phyloP scores from a whole-genome alignment of 2,797 vertebrate genomes.

The Novumbra hubbsi region DNA sequence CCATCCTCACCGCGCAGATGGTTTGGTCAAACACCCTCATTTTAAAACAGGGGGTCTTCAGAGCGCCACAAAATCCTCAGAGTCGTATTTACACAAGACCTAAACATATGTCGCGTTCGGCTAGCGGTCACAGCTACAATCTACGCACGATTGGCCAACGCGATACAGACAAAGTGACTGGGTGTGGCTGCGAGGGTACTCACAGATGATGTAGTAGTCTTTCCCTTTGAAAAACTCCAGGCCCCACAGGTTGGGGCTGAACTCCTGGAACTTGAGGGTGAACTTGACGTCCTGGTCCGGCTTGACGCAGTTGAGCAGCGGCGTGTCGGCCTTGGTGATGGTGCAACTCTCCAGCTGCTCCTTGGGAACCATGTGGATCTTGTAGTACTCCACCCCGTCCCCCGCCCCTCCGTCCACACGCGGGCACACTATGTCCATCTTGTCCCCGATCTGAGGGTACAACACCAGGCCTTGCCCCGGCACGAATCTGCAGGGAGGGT shows the following conservation, averaged over 20 bases:
- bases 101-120: conserved; percentile 6
- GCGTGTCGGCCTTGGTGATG: conserved; percentile 94
- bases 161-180: background rate
- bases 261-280: conserved; percentile 99
- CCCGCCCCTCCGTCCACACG: conserved; percentile 88
- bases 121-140: conserved; percentile 28
- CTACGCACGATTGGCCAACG: background rate
- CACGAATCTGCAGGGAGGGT: conserved; percentile 83
- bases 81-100: background rate
- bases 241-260: conserved; percentile 97
- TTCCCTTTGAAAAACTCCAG: conserved; percentile 95
- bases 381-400: conserved; percentile 94
- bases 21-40: conserved; percentile 66
- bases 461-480: conserved; percentile 95
- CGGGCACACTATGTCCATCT: conserved; percentile 99
- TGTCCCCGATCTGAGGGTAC: conserved; percentile 98
- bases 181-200: conserved; percentile 65
- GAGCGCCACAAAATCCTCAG: conserved; percentile 31
- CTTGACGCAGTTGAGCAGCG: conserved; percentile 95
- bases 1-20: conserved; percentile 59
- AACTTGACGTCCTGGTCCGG: conserved; percentile 99
- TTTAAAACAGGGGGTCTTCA: conserved; percentile 55
- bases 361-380: conserved; percentile 96
- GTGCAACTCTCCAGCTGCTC: conserved; percentile 95
- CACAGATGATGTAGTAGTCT: conserved; percentile 99